These are phyloP conservation scores for Drosophila suboccidentalis DNA, from an alignment of 2,888 invertebrate species.

Conservation along the genomic window DNA sequence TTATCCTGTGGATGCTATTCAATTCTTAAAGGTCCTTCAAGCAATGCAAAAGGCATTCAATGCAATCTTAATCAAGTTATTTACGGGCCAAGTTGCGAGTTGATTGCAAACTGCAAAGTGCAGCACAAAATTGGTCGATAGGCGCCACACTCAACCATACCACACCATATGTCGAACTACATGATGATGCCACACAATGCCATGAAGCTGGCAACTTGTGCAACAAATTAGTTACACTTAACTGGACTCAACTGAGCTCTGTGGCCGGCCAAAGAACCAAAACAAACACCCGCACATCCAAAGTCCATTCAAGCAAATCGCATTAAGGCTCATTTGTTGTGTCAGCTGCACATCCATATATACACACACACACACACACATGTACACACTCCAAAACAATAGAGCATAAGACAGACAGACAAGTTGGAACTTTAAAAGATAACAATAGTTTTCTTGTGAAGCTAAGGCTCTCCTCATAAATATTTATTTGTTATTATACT, in stretches of 20 bases:
- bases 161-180: not conserved
- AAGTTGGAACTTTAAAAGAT: conserved; percentile 38
- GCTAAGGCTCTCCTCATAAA: not conserved
- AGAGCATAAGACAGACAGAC: conserved; percentile 30
- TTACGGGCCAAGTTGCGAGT: conserved; percentile 31
- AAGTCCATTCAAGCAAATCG: conserved; percentile 78
- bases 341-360: conserved; percentile 74
- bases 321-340: conserved; percentile 84
- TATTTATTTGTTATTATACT: no score
- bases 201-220: conserved; percentile 40
- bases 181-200: conserved; percentile 12
- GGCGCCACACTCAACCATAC: not conserved
- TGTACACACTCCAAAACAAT: conserved; percentile 21
- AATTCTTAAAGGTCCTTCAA: conserved; percentile 9
- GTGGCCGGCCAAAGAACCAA: conserved; percentile 42
- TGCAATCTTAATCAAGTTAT: conserved; percentile 48
- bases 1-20: not conserved
- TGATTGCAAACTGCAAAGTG: conserved; percentile 34
- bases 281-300: conserved; percentile 61
- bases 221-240: conserved; percentile 76
- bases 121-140: conserved; percentile 21
- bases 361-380: conserved; percentile 15
- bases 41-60: conserved; percentile 4
- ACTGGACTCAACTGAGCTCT: conserved; percentile 59
- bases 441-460: conserved; percentile 12